These are phyloP conservation scores for Cheirogaleus major DNA, from an alignment of 2,797 vertebrate species.

Conservation along the genomic window DNA sequence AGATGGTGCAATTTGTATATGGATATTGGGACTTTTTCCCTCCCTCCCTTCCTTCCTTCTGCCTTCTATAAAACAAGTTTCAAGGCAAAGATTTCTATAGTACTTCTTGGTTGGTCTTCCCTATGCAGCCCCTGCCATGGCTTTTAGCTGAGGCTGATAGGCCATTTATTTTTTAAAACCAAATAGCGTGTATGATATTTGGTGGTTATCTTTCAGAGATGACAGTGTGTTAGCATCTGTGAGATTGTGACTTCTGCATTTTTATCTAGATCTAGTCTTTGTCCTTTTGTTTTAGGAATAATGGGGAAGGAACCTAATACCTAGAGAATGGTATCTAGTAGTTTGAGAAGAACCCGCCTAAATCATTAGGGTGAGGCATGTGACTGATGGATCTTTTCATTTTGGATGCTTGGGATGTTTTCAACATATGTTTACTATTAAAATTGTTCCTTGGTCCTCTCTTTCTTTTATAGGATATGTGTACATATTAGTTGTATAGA, in stretches of 20 bases:
- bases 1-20: background rate
- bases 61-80: background rate
- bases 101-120: background rate
- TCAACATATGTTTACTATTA: background rate
- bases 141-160: background rate
- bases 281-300: conserved; percentile 17
- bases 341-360: background rate
- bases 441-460: background rate
- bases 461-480: background rate
- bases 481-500: background rate
- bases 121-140: background rate
- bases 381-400: background rate
- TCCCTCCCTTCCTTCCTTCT: background rate
- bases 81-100: background rate
- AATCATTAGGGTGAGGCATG: background rate
- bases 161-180: background rate
- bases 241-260: background rate
- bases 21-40: background rate
- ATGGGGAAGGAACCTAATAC: background rate
- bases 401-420: background rate
- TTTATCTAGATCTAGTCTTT: conserved; percentile 12
- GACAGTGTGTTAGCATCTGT: background rate
- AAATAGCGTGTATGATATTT: background rate
- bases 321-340: background rate
- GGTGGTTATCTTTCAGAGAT: background rate